Conservation (phyloP, 2,888 invertebrate species). For the Nymphalis c-album region DNA sequence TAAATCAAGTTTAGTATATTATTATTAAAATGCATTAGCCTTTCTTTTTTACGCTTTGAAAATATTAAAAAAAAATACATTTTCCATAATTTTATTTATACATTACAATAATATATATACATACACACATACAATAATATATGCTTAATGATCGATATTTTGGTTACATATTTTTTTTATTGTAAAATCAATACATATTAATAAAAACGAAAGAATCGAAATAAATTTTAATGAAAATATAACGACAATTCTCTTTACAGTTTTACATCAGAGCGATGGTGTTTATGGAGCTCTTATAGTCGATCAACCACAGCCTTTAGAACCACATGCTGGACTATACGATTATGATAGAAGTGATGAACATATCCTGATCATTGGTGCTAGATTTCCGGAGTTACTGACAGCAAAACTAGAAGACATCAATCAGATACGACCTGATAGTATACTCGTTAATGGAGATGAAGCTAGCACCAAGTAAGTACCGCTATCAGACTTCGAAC, state of each 20-base stretch:
- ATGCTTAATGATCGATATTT: no score
- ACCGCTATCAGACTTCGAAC: background rate
- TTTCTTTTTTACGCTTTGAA: background rate
- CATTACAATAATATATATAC: no score
- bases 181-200: no score
- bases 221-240: no score
- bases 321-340: constrained; percentile 65
- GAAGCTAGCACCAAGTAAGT: constrained; percentile 63
- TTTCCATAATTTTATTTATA: no score
- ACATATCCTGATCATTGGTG: constrained; percentile 72
- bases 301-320: constrained; percentile 72
- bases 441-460: constrained; percentile 60
- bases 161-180: no score
- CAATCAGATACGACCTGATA: constrained; percentile 63
- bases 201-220: no score
- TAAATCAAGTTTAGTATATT: no score
- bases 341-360: constrained; percentile 73
- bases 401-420: constrained; percentile 76
- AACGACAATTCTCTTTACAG: constrained; percentile 54
- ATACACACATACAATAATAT: no score
- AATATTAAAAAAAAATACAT: no score
- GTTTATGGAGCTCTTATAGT: constrained; percentile 81
- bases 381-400: constrained; percentile 77
- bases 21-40: no score
- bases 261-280: constrained; percentile 82